phyloP scores from a whole-genome alignment of 2,113 vertebrate genomes.

The Mormyrus lacerda region DNA sequence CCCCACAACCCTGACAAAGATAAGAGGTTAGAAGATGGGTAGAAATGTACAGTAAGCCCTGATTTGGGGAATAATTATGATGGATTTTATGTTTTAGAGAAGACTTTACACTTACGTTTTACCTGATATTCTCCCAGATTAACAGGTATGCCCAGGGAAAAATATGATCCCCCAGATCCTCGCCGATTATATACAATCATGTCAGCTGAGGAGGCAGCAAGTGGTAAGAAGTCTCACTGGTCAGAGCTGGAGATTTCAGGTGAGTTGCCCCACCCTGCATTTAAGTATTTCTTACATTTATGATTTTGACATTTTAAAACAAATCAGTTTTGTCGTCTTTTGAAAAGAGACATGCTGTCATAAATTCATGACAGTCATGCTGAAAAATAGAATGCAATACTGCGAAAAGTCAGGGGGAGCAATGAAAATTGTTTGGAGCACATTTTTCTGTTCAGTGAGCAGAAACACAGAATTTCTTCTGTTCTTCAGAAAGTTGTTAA shows the following conservation, averaged over 20 bases:
- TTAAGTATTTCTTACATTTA: not conserved
- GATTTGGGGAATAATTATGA: not conserved
- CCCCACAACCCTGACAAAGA: not conserved
- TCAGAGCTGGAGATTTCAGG: slow-evolving; percentile 95
- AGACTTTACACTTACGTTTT: not conserved
- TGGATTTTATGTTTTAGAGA: not conserved
- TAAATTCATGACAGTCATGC: not conserved
- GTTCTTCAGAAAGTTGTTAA: not conserved
- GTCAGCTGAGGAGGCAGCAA: slow-evolving; percentile 93
- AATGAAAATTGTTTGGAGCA: not conserved
- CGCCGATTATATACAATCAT: slow-evolving; percentile 98
- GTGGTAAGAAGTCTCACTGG: slow-evolving; percentile 96
- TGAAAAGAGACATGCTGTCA: not conserved
- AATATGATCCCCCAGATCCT: slow-evolving; percentile 99
- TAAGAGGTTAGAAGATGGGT: not conserved
- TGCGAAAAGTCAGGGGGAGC: not conserved
- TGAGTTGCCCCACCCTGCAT: slow-evolving; percentile 51
- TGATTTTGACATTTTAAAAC: not conserved
- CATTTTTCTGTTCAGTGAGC: not conserved
- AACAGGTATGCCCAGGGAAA: slow-evolving; percentile 99
- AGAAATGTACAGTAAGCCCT: not conserved
- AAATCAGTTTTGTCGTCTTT: not conserved
- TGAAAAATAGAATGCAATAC: not conserved
- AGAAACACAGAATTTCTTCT: not conserved
- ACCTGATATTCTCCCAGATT: slow-evolving; percentile 58